Percentiles rank a stretch among this genome's conserved stretches.
phyloP scores from a whole-genome alignment of 2,888 invertebrate genomes.

The Rhogogaster chlorosoma region DNA sequence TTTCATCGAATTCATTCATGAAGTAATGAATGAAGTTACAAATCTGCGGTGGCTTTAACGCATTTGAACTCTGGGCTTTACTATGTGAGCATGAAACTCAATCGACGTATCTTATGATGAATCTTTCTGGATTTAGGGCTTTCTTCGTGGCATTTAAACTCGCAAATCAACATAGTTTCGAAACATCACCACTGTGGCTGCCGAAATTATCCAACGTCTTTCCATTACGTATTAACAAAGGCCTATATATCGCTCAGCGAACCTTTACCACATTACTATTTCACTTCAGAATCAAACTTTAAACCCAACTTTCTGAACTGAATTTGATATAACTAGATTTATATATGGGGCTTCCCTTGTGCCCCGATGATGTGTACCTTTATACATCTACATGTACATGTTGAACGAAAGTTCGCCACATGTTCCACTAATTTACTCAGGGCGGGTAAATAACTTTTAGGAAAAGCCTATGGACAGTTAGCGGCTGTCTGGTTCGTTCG shows the following conservation, averaged over 20 bases:
- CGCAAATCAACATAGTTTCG: no score
- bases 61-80: background rate
- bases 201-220: background rate
- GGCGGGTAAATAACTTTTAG: constrained; percentile 2
- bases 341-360: background rate
- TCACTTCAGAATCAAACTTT: constrained; percentile 4
- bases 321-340: constrained; percentile 1
- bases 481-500: background rate
- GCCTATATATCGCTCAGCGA: background rate
- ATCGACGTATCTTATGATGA: background rate
- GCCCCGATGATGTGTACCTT: background rate
- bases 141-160: no score
- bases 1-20: background rate
- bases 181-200: no score
- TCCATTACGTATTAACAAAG: background rate
- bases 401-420: background rate
- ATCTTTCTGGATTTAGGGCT: background rate
- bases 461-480: background rate
- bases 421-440: background rate
- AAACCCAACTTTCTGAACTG: background rate
- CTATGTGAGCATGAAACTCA: background rate
- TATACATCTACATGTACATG: background rate
- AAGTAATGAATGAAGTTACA: background rate
- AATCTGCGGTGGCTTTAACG: no score
- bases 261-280: background rate